A percentile compares a stretch with the other conserved stretches of the same genome.
Conservation (phyloP, 2,888 invertebrate species). For the Galeruca laticollis region DNA sequence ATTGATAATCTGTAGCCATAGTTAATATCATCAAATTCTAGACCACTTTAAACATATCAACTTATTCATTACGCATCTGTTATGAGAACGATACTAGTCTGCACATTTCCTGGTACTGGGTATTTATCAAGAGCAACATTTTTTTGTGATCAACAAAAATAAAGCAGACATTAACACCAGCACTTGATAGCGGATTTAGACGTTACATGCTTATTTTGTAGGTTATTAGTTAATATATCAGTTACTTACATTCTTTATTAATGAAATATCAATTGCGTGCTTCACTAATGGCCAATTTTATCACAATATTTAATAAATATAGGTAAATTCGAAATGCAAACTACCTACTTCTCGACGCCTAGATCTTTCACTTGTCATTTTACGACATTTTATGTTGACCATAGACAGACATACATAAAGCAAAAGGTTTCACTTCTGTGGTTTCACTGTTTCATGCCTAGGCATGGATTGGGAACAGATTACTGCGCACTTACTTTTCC, state of each 20-base stretch:
- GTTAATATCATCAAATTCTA: slow-evolving; percentile 38
- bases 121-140: slow-evolving; percentile 56
- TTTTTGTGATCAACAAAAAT: slow-evolving; percentile 58
- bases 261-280: slow-evolving; percentile 41
- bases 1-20: slow-evolving; percentile 63
- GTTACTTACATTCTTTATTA: slow-evolving; percentile 47
- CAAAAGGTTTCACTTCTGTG: background rate
- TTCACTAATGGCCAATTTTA: slow-evolving; percentile 42
- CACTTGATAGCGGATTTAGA: slow-evolving; percentile 48
- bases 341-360: slow-evolving; percentile 36
- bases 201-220: slow-evolving; percentile 31
- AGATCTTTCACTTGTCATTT: slow-evolving; percentile 29
- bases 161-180: slow-evolving; percentile 53
- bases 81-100: slow-evolving; percentile 48
- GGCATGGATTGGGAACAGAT: background rate
- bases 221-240: slow-evolving; percentile 16
- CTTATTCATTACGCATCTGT: slow-evolving; percentile 44
- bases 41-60: slow-evolving; percentile 29
- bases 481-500: background rate
- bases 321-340: slow-evolving; percentile 46
- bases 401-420: background rate
- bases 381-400: slow-evolving; percentile 7
- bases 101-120: slow-evolving; percentile 52
- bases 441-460: background rate
- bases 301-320: slow-evolving; percentile 45